Percentiles rank a stretch among this genome's conserved stretches.
phyloP scores from a whole-genome alignment of 2,797 vertebrate species.

The Parauchenoglanis punctatus region DNA sequence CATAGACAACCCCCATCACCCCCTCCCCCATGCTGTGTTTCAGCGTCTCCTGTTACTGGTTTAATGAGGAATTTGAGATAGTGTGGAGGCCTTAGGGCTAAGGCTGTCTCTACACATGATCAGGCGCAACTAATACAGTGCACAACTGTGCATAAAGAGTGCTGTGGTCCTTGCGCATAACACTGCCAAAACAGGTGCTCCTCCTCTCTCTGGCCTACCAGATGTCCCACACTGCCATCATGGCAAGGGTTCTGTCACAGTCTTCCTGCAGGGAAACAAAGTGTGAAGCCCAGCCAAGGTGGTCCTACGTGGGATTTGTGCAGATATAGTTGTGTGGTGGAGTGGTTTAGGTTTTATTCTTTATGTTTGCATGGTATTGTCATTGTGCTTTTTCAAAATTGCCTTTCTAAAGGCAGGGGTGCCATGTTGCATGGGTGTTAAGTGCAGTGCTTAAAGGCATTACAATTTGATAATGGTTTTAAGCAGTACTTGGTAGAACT shows the following conservation, averaged over 20 bases:
- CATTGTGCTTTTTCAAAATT: background rate
- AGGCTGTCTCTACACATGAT: constrained; percentile 80
- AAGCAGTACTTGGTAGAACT: constrained; percentile 10
- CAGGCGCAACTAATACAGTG: constrained; percentile 76
- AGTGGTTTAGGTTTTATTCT: constrained; percentile 13
- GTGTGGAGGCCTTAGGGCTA: constrained; percentile 72
- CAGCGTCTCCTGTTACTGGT: constrained; percentile 67
- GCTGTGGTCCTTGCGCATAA: constrained; percentile 67
- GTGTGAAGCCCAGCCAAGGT: constrained; percentile 70
- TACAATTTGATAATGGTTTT: constrained; percentile 17
- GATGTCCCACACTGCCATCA: constrained; percentile 71
- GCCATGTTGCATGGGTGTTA: constrained; percentile 10
- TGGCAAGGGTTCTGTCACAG: constrained; percentile 66
- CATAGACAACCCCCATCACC: constrained; percentile 12
- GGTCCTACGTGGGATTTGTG: constrained; percentile 68
- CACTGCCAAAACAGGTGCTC: constrained; percentile 75
- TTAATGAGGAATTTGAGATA: constrained; percentile 80
- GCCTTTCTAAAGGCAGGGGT: background rate
- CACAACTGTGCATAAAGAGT: constrained; percentile 76
- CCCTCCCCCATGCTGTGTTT: constrained; percentile 43
- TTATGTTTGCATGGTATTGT: background rate
- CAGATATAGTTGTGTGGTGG: constrained; percentile 13
- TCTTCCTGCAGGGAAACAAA: constrained; percentile 68
- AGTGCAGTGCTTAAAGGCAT: constrained; percentile 24
- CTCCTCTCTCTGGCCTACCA: constrained; percentile 68